Evolutionary conservation across 37 sponge, comb jelly and placozoan genomes (phyloP).

Genomic region (Diacarnus erythraeanus): DNA sequence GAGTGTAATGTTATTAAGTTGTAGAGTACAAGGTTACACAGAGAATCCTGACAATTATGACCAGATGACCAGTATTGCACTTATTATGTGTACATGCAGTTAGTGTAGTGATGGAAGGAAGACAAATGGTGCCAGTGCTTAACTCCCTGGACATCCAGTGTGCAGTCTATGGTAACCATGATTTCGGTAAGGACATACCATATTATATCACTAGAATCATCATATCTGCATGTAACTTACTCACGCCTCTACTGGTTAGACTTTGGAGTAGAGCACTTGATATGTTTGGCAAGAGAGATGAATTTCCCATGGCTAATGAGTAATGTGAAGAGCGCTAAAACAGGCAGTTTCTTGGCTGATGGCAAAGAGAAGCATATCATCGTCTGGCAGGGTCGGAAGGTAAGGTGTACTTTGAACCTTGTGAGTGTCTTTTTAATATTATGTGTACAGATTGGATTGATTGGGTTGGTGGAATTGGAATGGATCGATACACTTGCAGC

Average conservation of each 20-base stretch:
- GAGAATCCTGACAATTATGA: no score
- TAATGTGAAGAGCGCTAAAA: conserved; percentile 57
- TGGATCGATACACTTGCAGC: conserved; percentile 81
- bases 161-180: conserved; percentile 88
- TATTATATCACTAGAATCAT: not conserved
- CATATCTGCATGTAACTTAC: not conserved
- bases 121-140: conserved; percentile 83
- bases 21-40: no score
- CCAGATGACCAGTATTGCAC: no score
- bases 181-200: conserved; percentile 67
- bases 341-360: conserved; percentile 42
- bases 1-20: not conserved
- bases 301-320: conserved; percentile 85
- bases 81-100: conserved; percentile 30
- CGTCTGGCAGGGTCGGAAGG: conserved; percentile 60
- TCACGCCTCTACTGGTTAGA: conserved; percentile 32
- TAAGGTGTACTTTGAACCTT: conserved; percentile 1
- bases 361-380: conserved; percentile 32
- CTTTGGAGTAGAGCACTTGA: conserved; percentile 83
- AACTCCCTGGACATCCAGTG: conserved; percentile 57
- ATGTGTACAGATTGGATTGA: conserved; percentile 63
- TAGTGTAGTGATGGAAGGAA: conserved; percentile 69
- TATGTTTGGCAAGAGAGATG: conserved; percentile 35
- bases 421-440: not conserved
- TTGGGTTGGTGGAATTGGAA: conserved; percentile 80